Base-by-base conservation (phyloP, 2,113 vertebrate genomes). In the Chitala chitala region DNA sequence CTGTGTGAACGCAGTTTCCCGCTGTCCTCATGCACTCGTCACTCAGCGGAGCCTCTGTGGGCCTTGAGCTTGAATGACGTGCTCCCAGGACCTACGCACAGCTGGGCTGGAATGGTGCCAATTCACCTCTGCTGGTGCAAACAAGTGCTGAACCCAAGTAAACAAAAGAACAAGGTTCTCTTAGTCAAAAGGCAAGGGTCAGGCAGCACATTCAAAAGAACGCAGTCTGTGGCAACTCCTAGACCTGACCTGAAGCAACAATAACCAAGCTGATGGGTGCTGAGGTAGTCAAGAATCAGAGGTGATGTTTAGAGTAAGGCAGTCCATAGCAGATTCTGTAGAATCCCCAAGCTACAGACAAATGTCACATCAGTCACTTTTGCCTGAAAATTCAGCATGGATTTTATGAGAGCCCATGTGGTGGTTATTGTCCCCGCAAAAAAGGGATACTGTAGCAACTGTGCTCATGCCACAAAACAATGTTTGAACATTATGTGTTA, bases 1-100 rank as follows among this genome's bases (percentile, higher is more conserved):
- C 95, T 0, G 94, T 99, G 85, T 99, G 92, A 93, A 44, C 13
- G 24, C 66, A 54, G 51, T 50, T 72, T 69, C 72, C 73, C 66
- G 13, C 7, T 73, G n/a, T 40, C 51, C 50, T 70, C 51, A 33
- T n/a, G 55, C 36, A 40, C 33, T 15, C 40, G 1, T 5, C 4
- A 24, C n/a, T 46, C 12, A 2, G n/a, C 13, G 40, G 40, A 44
- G 64, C 40, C 22, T 12, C 4, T 22, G 2, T n/a, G 64, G 64
- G 59, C 6, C 5, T 5, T 63, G 15, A 15, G 10, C 31, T 29
- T 63, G 17, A n/a, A 15, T 29, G 29, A 38, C 17, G 5, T 20
- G 1, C 33, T 33, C 59, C 33, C 2, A n/a, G 1, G 7, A 38
- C 10, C 31, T 3, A 63, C 33, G 17, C 59, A 20, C 9, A n/a